phyloP scores from a whole-genome alignment of 2,888 invertebrate species.

The Thereva nobilitata region DNA sequence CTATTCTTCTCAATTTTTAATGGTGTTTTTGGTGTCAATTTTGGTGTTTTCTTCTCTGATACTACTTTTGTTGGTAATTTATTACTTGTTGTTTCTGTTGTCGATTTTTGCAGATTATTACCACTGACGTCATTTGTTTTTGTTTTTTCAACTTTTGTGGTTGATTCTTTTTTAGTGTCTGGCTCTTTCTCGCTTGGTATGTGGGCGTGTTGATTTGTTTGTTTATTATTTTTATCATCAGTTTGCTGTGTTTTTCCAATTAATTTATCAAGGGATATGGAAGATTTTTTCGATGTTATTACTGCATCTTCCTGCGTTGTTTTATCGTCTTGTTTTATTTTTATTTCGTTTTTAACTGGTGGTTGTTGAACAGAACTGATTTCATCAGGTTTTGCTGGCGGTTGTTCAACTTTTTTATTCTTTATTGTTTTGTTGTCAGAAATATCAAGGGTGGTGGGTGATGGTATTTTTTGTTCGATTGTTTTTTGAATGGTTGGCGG shows the following conservation, averaged over 20 bases:
- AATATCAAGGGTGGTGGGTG: too few relatives aligned
- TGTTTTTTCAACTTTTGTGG: slow-evolving; percentile 2
- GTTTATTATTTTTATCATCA: background rate
- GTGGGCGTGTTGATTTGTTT: background rate
- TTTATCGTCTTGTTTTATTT: too few relatives aligned
- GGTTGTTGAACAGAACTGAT: too few relatives aligned
- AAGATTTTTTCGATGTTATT: too few relatives aligned
- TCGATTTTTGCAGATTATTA: background rate
- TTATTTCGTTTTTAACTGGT: too few relatives aligned
- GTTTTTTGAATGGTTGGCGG: too few relatives aligned
- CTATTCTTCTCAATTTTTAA: slow-evolving; percentile 21
- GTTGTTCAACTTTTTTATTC: too few relatives aligned
- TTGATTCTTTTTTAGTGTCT: background rate
- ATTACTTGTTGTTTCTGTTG: background rate
- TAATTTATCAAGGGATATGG: too few relatives aligned
- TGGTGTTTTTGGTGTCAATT: background rate
- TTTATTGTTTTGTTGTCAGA: too few relatives aligned
- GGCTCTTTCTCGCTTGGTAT: background rate
- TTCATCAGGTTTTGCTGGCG: too few relatives aligned
- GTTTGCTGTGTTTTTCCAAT: background rate
- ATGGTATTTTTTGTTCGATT: too few relatives aligned
- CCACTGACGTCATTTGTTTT: background rate
- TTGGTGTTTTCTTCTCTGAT: background rate
- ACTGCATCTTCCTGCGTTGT: too few relatives aligned
- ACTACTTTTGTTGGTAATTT: background rate